phyloP scores from a whole-genome alignment of 1,140 invertebrate genomes.

The Dermatophagoides farinae region DNA sequence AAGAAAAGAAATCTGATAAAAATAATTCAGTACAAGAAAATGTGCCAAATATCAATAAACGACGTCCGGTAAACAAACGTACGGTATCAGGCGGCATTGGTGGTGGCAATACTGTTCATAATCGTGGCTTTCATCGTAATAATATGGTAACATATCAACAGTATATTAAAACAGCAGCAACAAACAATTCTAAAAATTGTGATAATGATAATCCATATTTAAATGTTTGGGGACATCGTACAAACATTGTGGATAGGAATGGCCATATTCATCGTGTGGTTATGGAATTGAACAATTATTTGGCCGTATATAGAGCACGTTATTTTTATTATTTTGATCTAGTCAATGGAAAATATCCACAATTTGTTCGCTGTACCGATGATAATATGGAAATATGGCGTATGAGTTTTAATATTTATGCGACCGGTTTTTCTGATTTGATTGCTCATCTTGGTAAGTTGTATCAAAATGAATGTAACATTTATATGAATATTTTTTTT shows the following conservation, averaged over 20 bases:
- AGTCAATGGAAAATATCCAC: constrained; percentile 3
- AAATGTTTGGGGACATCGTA: neutral
- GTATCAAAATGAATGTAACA: neutral
- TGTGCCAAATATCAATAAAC: neutral
- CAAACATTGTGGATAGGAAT: neutral
- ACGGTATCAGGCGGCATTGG: neutral
- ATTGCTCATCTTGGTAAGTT: constrained; percentile 3
- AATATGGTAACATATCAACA: too few species aligned
- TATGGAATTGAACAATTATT: constrained; percentile 3
- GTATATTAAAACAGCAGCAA: too few species aligned
- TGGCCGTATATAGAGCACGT: neutral
- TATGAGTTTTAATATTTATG: constrained; percentile 5
- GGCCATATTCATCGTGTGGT: neutral
- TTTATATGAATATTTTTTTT: neutral
- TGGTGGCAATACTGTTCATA: neutral
- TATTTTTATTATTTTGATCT: constrained; percentile 5
- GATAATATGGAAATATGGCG: constrained; percentile 3
- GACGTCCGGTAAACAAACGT: neutral
- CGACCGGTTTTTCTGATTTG: neutral
- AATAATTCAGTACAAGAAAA: neutral
- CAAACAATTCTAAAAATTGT: neutral
- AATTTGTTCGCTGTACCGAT: neutral
- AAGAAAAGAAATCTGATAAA: neutral
- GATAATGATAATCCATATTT: neutral
- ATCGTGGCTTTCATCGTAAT: too few species aligned